Conservation (phyloP, 1,140 invertebrate genomes). For the Aporrectodea caliginosa region DNA sequence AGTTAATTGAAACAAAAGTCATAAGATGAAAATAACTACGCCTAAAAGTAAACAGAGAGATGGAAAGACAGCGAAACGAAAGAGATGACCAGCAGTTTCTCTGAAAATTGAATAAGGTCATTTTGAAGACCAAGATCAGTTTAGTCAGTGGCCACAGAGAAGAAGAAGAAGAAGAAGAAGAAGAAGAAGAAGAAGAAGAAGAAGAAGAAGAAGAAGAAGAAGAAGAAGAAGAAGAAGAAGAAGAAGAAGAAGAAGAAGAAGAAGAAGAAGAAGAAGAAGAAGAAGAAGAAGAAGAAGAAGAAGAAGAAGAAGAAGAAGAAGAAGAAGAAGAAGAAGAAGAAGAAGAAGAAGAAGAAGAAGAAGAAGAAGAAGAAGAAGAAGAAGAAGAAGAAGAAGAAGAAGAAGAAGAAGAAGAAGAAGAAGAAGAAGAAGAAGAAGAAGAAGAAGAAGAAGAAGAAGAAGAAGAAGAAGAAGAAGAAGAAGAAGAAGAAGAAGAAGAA, state of each 20-base stretch:
- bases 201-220: not conserved
- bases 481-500: not conserved
- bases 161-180: constrained; percentile 1
- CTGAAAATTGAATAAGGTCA: no score
- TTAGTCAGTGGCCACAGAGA: not conserved
- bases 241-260: constrained; percentile 5
- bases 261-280: not conserved
- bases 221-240: not conserved
- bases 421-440: constrained; percentile 18
- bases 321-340: no score
- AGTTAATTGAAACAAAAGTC: no score
- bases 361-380: no score
- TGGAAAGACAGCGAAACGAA: no score
- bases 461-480: constrained; percentile 8
- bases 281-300: not conserved
- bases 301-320: no score
- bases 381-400: no score
- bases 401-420: not conserved
- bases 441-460: constrained; percentile 14
- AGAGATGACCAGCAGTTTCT: no score
- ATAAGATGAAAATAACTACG: no score
- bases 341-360: not conserved
- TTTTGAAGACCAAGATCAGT: no score
- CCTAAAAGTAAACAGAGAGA: no score
- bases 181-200: not conserved